Evolutionary conservation across 2,888 invertebrate genomes (phyloP), one percentile per base, ranked within the genome.

Genomic region (Lasioglossum lativentre): DNA sequence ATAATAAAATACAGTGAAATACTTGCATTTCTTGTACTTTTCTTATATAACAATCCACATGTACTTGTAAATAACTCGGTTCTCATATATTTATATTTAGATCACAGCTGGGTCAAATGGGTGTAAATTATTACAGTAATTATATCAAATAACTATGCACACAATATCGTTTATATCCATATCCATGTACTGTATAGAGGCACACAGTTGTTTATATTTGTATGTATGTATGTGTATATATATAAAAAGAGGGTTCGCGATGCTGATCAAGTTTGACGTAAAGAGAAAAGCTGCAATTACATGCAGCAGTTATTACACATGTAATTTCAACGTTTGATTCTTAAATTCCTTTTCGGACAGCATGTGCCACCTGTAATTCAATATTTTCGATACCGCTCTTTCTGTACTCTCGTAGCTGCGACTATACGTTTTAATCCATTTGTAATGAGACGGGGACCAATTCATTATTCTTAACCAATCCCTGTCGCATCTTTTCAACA

Each of bases 361-460:
- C 95, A 97, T 96, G 80, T 95, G 95, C 98, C 98, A 98, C 80
- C 95, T 95, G 84, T 96, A 96, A 1, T 97, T 97, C 45, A 98
- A 93, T 81, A 97, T 96, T 93, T 96, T 96, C 0, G 97, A 97
- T 23, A 98, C 96, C 95, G 97, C 97, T 38, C 94, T 95, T 92
- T 97, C 97, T 0, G 97, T 97, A 4, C 94, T 93, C 76, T 97
- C 96, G 91, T 97, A 97, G 23, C 96, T 96, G 75, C 95, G 95
- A 16, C 97, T 96, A 82, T 96, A 96, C 3, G 93, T 94, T 92
- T 96, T 96, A 45, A 98, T 94, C 97, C 97, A 97, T 34, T 95
- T 88, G 90, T 96, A 96, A 93, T 97, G 97, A 78, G 97, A 97
- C 4, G 96, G 95, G 0, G 96, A 95, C 97, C 97, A 98, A 82